Conservation (phyloP, 2,797 vertebrate species). For the Pseudochirops cupreus region DNA sequence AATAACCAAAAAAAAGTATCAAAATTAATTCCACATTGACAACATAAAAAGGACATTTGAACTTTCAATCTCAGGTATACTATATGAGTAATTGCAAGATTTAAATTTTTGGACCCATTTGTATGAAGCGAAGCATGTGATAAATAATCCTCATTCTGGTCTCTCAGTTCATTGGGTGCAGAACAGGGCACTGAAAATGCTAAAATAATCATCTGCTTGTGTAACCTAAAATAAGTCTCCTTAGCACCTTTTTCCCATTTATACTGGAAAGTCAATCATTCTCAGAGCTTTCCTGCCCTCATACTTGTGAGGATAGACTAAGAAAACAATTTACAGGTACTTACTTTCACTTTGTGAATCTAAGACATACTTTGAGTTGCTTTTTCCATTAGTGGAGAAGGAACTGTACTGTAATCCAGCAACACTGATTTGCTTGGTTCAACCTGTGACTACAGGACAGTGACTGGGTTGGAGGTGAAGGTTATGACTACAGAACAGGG, state of each 20-base stretch:
- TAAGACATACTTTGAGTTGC: neutral
- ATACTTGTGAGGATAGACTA: neutral
- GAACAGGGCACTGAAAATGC: neutral
- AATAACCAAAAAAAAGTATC: slow-evolving; percentile 52
- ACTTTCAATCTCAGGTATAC: slow-evolving; percentile 5
- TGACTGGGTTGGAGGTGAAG: neutral
- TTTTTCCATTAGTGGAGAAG: neutral
- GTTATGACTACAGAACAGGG: neutral
- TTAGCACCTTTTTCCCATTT: neutral
- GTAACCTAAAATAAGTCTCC: neutral
- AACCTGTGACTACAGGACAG: neutral
- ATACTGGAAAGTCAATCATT: neutral
- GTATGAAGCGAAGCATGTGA: neutral
- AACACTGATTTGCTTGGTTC: neutral
- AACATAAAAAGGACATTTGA: slow-evolving; percentile 15
- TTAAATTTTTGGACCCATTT: neutral
- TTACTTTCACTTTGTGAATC: neutral
- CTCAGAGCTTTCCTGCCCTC: neutral
- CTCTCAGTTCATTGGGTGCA: neutral
- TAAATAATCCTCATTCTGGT: neutral
- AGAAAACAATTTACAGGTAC: neutral
- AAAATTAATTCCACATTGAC: slow-evolving; percentile 42
- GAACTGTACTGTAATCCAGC: neutral
- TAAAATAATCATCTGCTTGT: neutral
- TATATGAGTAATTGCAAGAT: neutral